Percentiles rank a stretch among this genome's conserved stretches.
phyloP scores from a whole-genome alignment of 2,797 vertebrate species.

The Urocyon cinereoargenteus region DNA sequence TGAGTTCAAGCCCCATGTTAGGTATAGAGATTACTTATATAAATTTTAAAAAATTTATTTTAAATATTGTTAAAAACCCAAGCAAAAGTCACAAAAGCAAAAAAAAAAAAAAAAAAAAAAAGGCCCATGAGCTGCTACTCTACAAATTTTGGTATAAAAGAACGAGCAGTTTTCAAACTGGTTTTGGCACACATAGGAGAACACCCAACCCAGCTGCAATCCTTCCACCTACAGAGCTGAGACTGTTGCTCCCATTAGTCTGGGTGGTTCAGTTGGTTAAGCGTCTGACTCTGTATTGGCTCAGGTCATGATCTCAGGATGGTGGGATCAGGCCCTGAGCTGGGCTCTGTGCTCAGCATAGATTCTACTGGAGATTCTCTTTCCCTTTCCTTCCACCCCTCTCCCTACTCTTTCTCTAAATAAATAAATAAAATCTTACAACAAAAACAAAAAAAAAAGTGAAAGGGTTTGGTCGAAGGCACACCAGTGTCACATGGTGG shows the following conservation, averaged over 20 bases:
- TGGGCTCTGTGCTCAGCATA: not conserved
- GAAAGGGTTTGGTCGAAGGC: not conserved
- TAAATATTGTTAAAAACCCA: slow-evolving; percentile 25
- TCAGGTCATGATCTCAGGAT: not conserved
- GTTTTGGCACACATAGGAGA: not conserved
- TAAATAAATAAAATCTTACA: not conserved
- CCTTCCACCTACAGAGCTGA: not conserved
- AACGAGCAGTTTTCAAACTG: not conserved
- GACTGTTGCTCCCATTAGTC: not conserved
- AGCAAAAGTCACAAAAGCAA: slow-evolving; percentile 34
- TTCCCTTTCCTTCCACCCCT: not conserved
- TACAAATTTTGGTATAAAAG: not conserved
- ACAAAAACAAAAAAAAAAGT: not conserved
- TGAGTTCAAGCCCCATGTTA: not conserved
- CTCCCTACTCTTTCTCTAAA: not conserved
- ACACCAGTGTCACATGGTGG: not conserved
- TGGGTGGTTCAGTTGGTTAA: not conserved
- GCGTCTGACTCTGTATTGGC: not conserved
- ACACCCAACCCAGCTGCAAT: not conserved
- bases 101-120: not conserved
- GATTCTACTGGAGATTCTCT: not conserved
- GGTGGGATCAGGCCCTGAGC: not conserved
- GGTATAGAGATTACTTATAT: not conserved
- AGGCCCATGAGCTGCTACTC: not conserved
- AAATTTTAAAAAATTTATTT: not conserved